Evolutionary conservation across 2,888 invertebrate genomes (phyloP).

Genomic region (Troglohyphantes excavatus): DNA sequence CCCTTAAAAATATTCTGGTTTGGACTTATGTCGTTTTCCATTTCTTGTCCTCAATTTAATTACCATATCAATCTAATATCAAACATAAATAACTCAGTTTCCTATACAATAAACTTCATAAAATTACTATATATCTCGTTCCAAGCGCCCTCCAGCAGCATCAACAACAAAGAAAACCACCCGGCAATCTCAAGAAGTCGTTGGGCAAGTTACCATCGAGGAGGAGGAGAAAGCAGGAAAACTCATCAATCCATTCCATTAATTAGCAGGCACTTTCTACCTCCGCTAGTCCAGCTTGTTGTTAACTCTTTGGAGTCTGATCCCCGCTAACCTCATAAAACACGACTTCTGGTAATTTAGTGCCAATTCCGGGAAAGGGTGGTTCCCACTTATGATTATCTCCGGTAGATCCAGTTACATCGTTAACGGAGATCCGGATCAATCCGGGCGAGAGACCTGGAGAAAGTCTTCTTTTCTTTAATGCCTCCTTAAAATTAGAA

Average conservation of each 20-base stretch:
- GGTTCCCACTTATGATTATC: slow-evolving; percentile 46
- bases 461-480: slow-evolving; percentile 2
- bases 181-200: not conserved
- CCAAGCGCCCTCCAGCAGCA: too few relatives aligned
- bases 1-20: too few relatives aligned
- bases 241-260: slow-evolving; percentile 26
- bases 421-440: slow-evolving; percentile 37
- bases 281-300: not conserved
- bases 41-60: too few relatives aligned
- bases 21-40: too few relatives aligned
- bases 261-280: slow-evolving; percentile 30
- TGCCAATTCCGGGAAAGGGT: slow-evolving; percentile 30
- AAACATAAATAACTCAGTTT: too few relatives aligned
- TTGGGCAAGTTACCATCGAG: slow-evolving; percentile 13
- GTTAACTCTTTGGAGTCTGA: slow-evolving; percentile 22
- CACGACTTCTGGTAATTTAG: slow-evolving; percentile 35
- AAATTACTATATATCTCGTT: too few relatives aligned
- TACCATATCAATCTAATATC: too few relatives aligned
- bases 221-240: slow-evolving; percentile 16
- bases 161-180: not conserved
- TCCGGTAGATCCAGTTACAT: slow-evolving; percentile 37
- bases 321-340: slow-evolving; percentile 30
- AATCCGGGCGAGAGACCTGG: slow-evolving; percentile 1
- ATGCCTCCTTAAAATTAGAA: slow-evolving; percentile 41
- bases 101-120: too few relatives aligned